Conservation (phyloP, 2,888 invertebrate genomes). For the Ormyrus rosae region DNA sequence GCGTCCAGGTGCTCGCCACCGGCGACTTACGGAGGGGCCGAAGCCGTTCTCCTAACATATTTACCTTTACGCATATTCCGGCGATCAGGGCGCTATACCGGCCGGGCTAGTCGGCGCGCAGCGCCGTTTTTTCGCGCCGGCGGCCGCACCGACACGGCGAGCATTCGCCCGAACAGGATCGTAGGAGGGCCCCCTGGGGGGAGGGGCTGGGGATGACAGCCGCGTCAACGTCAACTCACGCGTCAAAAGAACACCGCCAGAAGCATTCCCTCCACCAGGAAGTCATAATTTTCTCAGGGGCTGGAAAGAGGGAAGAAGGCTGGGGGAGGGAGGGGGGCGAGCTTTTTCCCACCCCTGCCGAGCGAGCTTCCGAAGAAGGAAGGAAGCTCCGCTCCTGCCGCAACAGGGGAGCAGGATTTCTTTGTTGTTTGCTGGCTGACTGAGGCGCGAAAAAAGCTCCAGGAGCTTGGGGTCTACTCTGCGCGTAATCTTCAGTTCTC, state of each 20-base stretch:
- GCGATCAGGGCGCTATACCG: constrained; percentile 51
- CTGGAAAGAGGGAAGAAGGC: neutral
- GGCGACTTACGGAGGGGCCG: neutral
- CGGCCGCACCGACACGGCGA: constrained; percentile 54
- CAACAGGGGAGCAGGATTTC: constrained; percentile 49
- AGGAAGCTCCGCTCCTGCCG: constrained; percentile 45
- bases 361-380: constrained; percentile 42
- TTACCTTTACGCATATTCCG: constrained; percentile 57
- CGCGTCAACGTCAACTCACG: constrained; percentile 65
- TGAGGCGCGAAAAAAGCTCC: too few relatives aligned
- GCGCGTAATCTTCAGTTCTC: too few relatives aligned
- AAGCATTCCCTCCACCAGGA: constrained; percentile 72
- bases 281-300: constrained; percentile 62
- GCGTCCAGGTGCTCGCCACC: neutral
- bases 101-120: neutral
- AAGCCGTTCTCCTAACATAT: constrained; percentile 46
- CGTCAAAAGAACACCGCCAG: constrained; percentile 71
- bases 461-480: too few relatives aligned
- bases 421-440: neutral
- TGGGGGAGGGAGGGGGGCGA: neutral
- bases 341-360: constrained; percentile 15
- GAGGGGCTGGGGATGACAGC: neutral
- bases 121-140: too few relatives aligned
- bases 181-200: neutral
- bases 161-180: constrained; percentile 65